Base-by-base conservation (phyloP, 2,888 invertebrate genomes). In the Chydorus sphaericus region DNA sequence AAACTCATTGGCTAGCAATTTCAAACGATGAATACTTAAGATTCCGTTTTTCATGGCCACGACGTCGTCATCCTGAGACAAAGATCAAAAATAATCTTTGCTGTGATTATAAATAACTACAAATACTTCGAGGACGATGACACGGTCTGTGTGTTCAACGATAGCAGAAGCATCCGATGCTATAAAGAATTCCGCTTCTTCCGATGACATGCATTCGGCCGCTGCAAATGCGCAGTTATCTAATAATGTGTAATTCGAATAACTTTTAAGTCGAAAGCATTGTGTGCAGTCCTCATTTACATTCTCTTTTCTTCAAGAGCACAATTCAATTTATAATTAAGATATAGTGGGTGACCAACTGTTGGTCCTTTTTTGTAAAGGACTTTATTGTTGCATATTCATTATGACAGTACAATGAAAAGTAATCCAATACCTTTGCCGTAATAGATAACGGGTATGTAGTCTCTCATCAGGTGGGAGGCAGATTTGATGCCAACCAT, bases 111-210 rank as follows among this genome's bases (percentile, higher is more conserved):
- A 49, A 37, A 14, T 18, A 30, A n/a, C 8, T 14, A 55, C 26
- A 59, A 66, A 67, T 69, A 82, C 83, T 76, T 98, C 97, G 67
- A 99, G 82, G 69, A 90, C 98, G 63, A 99, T 87, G 39, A 99
- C 98, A 64, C 96, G 82, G 71, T 98, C 96, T 8, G 98, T 99
- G 71, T 98, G 97, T 69, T 99, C 98, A 69, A 99, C 96, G 57
- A 99, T 88, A 60, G 98, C 97, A 60, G 93, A 92, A 29, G 98
- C 97, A 75, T 98, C 98, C 4, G 96, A 97, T 20, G 98, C 97
- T 73, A 99, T 94, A 76, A 97, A 98, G 71, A 97, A 98, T 73
- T 98, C 98, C 49, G 96, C 91, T 73, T 89, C 88, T 66, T 85
- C 83, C 83, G 36, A 90, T 75, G 33, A 83, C 75, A 31, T 85